phyloP scores from a whole-genome alignment of 2,113 vertebrate species.

The Lophotis ruficrista region DNA sequence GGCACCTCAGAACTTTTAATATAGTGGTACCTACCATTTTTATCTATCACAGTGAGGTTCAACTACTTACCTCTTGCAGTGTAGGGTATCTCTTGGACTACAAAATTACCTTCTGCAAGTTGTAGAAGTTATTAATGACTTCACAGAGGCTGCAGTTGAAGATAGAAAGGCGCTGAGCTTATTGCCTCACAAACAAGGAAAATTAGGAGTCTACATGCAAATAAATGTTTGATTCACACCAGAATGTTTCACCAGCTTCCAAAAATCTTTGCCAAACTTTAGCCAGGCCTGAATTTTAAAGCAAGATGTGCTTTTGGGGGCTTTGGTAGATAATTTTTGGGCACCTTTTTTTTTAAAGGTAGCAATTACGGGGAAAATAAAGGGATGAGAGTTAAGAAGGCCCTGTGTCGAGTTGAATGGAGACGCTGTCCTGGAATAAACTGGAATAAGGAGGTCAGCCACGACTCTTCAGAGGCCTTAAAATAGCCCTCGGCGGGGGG shows the following conservation, averaged over 20 bases:
- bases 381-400: neutral
- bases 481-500: neutral
- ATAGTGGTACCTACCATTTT: neutral
- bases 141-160: neutral
- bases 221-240: neutral
- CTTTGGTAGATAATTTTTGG: neutral
- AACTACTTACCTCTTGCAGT: neutral
- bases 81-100: neutral
- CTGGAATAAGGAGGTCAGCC: neutral
- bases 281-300: neutral
- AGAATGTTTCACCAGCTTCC: neutral
- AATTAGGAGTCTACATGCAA: neutral
- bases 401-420: rapidly evolving
- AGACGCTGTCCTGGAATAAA: neutral
- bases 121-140: neutral
- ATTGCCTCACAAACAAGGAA: neutral
- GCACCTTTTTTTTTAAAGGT: neutral
- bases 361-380: neutral
- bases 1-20: neutral
- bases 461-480: neutral
- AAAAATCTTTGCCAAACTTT: neutral
- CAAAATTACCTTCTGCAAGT: neutral
- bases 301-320: neutral
- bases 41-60: neutral
- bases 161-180: neutral